phyloP scores from a whole-genome alignment of 1,140 invertebrate species.

The Onthophagus taurus region DNA sequence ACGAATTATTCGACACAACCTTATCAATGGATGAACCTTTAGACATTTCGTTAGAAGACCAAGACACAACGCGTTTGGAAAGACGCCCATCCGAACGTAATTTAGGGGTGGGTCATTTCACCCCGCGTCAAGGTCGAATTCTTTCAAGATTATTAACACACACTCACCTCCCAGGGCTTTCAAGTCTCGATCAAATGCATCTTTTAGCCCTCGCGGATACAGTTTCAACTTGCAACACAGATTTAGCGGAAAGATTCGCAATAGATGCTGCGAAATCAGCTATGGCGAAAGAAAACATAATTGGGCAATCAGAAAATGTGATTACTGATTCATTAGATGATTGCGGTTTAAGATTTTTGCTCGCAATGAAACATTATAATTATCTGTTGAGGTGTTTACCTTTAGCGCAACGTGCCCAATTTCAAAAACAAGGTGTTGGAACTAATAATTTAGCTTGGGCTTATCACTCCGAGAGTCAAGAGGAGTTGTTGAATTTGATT shows the following conservation, averaged over 20 bases:
- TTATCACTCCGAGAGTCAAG: slow-evolving; percentile 96
- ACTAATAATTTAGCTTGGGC: slow-evolving; percentile 96
- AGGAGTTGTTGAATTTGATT: slow-evolving; percentile 84
- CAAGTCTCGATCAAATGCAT: slow-evolving; percentile 98
- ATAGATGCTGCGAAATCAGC: slow-evolving; percentile 65
- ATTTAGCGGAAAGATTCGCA: slow-evolving; percentile 75
- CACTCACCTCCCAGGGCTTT: slow-evolving; percentile 91
- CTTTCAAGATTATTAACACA: slow-evolving; percentile 87
- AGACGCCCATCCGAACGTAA: slow-evolving; percentile 43
- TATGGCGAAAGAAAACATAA: slow-evolving; percentile 58
- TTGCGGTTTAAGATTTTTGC: slow-evolving; percentile 89
- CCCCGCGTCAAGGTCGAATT: slow-evolving; percentile 67
- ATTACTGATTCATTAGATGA: slow-evolving; percentile 86
- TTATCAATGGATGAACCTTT: slow-evolving; percentile 68
- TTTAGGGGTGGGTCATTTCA: slow-evolving; percentile 62
- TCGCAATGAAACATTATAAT: slow-evolving; percentile 96
- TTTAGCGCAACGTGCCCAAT: slow-evolving; percentile 70
- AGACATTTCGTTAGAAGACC: slow-evolving; percentile 67
- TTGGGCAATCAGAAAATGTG: slow-evolving; percentile 52
- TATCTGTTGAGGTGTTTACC: slow-evolving; percentile 90
- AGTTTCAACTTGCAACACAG: slow-evolving; percentile 84
- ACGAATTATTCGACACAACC: slow-evolving; percentile 74
- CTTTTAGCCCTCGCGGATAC: slow-evolving; percentile 94
- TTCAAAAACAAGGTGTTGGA: slow-evolving; percentile 84
- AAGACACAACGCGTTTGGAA: slow-evolving; percentile 44